These are phyloP conservation scores for Gnatocerus cornutus DNA, from an alignment of 2,888 invertebrate species.

Conservation along the genomic window DNA sequence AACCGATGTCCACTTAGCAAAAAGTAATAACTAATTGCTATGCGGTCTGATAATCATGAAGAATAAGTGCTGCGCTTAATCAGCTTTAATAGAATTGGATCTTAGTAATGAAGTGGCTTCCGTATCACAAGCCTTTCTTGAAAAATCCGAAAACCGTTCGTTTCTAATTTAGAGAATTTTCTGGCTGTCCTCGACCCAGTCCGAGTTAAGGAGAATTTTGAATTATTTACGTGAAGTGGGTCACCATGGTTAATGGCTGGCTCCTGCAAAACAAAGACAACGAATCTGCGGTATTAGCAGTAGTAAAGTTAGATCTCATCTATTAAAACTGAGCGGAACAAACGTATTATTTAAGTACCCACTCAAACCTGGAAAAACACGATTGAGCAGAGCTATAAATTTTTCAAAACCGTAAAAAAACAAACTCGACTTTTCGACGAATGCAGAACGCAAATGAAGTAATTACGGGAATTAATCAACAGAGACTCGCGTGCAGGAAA, in stretches of 20 bases:
- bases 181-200: constrained; percentile 10
- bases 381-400: neutral
- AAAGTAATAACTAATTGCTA: too few relatives aligned
- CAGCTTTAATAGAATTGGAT: too few relatives aligned
- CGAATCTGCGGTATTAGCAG: constrained; percentile 1
- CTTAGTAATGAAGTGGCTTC: neutral
- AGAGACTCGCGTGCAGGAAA: constrained; percentile 19
- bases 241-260: constrained; percentile 9
- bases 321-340: constrained; percentile 7
- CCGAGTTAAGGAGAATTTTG: constrained; percentile 15
- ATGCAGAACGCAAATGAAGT: constrained; percentile 8
- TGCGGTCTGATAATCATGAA: too few relatives aligned
- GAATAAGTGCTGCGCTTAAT: too few relatives aligned
- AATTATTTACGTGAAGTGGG: constrained; percentile 20
- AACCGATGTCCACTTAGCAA: too few relatives aligned
- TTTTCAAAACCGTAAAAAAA: neutral
- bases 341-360: constrained; percentile 5
- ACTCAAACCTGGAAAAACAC: constrained; percentile 4
- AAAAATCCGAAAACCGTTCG: neutral
- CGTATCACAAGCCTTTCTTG: neutral
- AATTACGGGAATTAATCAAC: constrained; percentile 23
- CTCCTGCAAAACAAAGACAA: constrained; percentile 1
- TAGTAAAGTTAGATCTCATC: constrained; percentile 6
- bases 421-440: neutral
- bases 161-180: neutral